These are phyloP conservation scores for Pseudorasbora parva DNA, from an alignment of 2,113 vertebrate species.

Conservation along the genomic window DNA sequence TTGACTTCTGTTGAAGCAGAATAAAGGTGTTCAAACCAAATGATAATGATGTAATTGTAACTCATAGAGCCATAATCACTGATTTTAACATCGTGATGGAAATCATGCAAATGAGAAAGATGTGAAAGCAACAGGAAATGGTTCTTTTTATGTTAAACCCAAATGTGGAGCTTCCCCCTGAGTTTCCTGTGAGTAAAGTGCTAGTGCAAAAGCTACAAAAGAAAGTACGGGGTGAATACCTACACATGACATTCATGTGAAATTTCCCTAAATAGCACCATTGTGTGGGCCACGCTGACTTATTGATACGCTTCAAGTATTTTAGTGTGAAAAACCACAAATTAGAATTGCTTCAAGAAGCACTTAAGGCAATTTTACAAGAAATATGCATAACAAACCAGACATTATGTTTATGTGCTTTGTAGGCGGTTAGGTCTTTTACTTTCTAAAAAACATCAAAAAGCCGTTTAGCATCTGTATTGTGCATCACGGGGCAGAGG, in stretches of 20 bases:
- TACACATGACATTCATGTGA: conserved; percentile 35
- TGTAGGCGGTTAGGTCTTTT: too few relatives aligned
- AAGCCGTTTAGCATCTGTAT: background rate
- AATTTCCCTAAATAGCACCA: conserved; percentile 34
- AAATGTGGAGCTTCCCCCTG: conserved; percentile 32
- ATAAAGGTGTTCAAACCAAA: background rate
- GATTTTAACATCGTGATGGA: conserved; percentile 24
- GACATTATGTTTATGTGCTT: background rate
- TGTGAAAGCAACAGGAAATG: conserved; percentile 33
- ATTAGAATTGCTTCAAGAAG: background rate
- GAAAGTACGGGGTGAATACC: conserved; percentile 14
- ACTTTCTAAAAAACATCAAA: background rate
- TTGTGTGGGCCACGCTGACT: background rate
- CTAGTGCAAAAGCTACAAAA: background rate
- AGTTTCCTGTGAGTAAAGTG: conserved; percentile 37
- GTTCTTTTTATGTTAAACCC: conserved; percentile 15
- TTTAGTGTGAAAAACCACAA: background rate
- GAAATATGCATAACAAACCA: background rate
- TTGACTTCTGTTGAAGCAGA: conserved; percentile 2
- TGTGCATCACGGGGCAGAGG: too few relatives aligned
- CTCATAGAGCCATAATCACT: background rate
- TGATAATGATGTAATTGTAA: conserved; percentile 7
- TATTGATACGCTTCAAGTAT: background rate
- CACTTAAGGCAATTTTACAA: background rate
- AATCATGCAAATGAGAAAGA: conserved; percentile 36